Evolutionary conservation across 2,888 invertebrate species (phyloP), one percentile per base, ranked within the genome.

Genomic region (Protonemura montana): DNA sequence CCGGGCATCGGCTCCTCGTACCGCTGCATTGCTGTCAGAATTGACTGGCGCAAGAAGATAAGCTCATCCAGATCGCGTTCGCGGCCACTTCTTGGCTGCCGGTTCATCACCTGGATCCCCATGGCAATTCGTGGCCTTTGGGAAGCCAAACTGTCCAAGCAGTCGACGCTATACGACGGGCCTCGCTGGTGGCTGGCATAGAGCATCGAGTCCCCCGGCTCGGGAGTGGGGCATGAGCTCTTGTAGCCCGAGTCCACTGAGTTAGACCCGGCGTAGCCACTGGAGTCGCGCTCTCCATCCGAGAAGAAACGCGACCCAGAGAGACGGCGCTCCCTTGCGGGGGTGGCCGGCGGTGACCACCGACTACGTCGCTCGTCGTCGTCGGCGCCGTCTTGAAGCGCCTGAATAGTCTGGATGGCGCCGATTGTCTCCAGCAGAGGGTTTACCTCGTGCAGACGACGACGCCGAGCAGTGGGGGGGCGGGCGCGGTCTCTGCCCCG

Each of bases 181-280:
- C 29, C 30, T 30, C 81, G 30, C 16, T 81, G 27, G 88, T 88
- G 87, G 21, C 28, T 81, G 26, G 88, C 88, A 87, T 90, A 90
- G 82, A 89, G 87, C 42, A 89, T 88, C 5, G 88, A 87, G 83
- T 90, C 90, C 3, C 89, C 88, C 10, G 90, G 89, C 83, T 90
- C 90, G 0, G 90, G 90, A 0, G 91, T 91, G 16, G 90, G 90
- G 87, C 90, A 90, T 6, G 90, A 89, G 87, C 90, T 90, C 88
- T 91, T 90, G 88, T 90, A 91, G 13, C 90, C 90, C 76, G 90
- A 90, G 88, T 91, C 91, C 25, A 90, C 89, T 27, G 90, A 90
- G 88, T 90, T 90, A 82, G 90, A 90, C 16, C 90, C 91, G 0
- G 90, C 90, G 87, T 91, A 91, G 16, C 90, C 90, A 30, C 90